Evolutionary conservation across 2,797 vertebrate genomes (phyloP).

Genomic region (Hipposideros larvatus): DNA sequence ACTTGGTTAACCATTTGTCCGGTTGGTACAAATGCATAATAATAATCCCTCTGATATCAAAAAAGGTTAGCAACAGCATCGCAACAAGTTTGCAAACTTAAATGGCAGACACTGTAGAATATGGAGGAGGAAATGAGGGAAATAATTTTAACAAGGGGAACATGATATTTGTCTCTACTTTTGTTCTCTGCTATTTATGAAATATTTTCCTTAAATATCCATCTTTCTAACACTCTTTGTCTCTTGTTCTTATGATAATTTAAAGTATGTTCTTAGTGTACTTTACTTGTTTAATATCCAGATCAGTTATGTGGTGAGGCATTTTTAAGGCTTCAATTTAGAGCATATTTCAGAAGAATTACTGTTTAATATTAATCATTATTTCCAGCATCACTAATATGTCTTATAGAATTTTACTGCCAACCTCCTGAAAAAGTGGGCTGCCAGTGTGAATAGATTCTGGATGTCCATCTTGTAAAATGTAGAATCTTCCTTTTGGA

Average conservation of each 20-base stretch:
- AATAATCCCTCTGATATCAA: too few relatives aligned
- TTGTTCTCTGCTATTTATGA: neutral
- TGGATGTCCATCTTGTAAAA: neutral
- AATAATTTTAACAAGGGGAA: neutral
- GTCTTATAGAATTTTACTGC: neutral
- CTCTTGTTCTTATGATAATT: neutral
- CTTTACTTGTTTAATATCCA: neutral
- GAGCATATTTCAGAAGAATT: neutral
- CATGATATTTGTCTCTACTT: neutral
- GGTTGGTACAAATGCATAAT: too few relatives aligned
- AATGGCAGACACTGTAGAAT: neutral
- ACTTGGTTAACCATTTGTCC: too few relatives aligned
- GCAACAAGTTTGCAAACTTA: too few relatives aligned
- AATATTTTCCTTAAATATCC: neutral
- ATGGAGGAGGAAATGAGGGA: neutral
- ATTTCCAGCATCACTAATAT: neutral
- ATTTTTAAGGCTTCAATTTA: conserved; percentile 4
- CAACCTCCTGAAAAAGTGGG: neutral
- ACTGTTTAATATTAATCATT: neutral
- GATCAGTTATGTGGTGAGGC: neutral
- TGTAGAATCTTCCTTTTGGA: neutral
- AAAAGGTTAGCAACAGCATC: too few relatives aligned
- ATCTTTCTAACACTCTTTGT: neutral
- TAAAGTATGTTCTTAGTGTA: neutral
- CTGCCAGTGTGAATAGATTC: neutral